A percentile compares a stretch with the other conserved stretches of the same genome.
These are phyloP conservation scores for Tanaodytes sp. DNA, from an alignment of 2,888 invertebrate genomes.

Conservation along the genomic window DNA sequence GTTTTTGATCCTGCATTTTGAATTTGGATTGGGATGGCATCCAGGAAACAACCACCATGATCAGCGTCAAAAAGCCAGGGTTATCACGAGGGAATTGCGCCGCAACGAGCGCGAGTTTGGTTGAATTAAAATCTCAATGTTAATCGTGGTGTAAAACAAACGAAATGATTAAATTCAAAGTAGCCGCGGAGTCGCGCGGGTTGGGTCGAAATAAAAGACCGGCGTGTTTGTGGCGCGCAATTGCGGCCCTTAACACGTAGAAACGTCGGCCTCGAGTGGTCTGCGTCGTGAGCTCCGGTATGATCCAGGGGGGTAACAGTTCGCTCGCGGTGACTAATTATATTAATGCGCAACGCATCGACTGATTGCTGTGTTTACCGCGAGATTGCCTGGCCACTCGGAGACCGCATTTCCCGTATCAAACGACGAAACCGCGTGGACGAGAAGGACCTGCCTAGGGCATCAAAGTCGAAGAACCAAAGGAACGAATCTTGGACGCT, in stretches of 20 bases:
- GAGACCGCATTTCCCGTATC: slow-evolving; percentile 61
- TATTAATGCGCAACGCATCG: slow-evolving; percentile 72
- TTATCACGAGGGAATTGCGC: too few relatives aligned
- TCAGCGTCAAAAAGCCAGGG: too few relatives aligned
- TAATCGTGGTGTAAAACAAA: slow-evolving; percentile 39
- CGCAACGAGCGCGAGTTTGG: slow-evolving; percentile 4
- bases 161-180: slow-evolving; percentile 35
- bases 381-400: slow-evolving; percentile 64
- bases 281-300: slow-evolving; percentile 45
- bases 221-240: slow-evolving; percentile 34
- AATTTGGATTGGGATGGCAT: too few relatives aligned
- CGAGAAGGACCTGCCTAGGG: slow-evolving; percentile 55
- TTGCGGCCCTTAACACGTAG: slow-evolving; percentile 55
- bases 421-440: slow-evolving; percentile 59
- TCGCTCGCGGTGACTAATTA: slow-evolving; percentile 72
- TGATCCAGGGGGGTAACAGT: slow-evolving; percentile 54
- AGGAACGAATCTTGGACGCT: slow-evolving; percentile 31
- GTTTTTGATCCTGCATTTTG: too few relatives aligned
- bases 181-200: slow-evolving; percentile 28
- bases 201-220: slow-evolving; percentile 40
- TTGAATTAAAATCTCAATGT: slow-evolving; percentile 11
- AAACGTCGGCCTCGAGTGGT: slow-evolving; percentile 54
- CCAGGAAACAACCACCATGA: too few relatives aligned
- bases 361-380: slow-evolving; percentile 72
- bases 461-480: slow-evolving; percentile 34